phyloP scores from a whole-genome alignment of 2,888 invertebrate genomes.

The Agrotis clavis region DNA sequence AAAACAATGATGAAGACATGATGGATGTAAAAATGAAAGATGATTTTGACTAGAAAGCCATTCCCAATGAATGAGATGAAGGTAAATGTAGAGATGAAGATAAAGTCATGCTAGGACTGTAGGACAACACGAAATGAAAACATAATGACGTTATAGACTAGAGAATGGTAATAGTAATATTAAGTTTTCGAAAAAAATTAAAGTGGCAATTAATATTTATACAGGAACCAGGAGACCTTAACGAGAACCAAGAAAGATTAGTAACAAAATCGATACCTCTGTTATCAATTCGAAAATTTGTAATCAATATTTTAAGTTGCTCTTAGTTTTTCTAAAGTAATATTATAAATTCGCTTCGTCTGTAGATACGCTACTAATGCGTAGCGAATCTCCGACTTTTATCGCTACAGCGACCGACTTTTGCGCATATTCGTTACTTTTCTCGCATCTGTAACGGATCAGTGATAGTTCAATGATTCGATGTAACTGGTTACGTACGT shows the following conservation, averaged over 20 bases:
- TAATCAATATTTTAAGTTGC: constrained; percentile 22
- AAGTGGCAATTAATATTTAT: background rate
- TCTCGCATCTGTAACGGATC: constrained; percentile 47
- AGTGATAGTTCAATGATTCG: constrained; percentile 40
- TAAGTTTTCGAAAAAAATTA: background rate
- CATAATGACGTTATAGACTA: too few relatives aligned
- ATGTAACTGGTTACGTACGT: constrained; percentile 60
- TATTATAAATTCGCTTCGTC: constrained; percentile 53
- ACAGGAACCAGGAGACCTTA: background rate
- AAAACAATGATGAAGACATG: background rate
- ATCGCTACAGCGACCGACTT: constrained; percentile 63
- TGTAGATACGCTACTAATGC: constrained; percentile 62
- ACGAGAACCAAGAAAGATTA: background rate
- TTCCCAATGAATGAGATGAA: background rate
- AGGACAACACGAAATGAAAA: background rate
- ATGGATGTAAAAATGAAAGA: background rate
- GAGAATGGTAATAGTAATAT: background rate
- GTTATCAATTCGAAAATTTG: background rate
- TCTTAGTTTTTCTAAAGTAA: constrained; percentile 32
- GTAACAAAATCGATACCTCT: constrained; percentile 4
- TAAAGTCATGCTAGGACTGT: background rate
- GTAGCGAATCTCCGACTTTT: constrained; percentile 63
- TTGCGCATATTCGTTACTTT: constrained; percentile 61
- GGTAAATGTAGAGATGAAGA: background rate
- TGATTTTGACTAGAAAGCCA: background rate